phyloP scores from a whole-genome alignment of 37 sponge, comb jelly and placozoan species.

The Hexactinellida sp. region DNA sequence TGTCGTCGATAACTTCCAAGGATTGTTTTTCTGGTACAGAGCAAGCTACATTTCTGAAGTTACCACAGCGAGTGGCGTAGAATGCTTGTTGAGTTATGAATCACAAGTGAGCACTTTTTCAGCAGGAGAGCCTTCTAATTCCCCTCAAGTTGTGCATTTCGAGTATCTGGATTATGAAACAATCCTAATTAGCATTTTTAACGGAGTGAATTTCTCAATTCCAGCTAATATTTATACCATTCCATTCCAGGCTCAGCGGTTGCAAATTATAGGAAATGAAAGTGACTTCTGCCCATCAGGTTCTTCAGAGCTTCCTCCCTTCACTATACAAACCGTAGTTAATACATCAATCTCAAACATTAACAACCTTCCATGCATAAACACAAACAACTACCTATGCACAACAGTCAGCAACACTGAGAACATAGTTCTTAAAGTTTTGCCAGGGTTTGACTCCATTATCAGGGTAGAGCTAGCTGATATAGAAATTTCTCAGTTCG shows the following conservation, averaged over 20 bases:
- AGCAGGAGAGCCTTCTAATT: background rate
- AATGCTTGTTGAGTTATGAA: background rate
- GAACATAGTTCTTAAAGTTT: background rate
- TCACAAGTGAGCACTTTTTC: background rate
- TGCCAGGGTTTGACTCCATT: background rate
- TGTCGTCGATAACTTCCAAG: background rate
- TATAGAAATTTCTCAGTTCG: background rate
- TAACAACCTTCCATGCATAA: background rate
- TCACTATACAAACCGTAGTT: background rate
- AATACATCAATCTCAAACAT: background rate
- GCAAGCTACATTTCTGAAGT: background rate
- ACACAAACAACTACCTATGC: background rate
- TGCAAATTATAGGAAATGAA: background rate
- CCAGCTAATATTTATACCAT: background rate
- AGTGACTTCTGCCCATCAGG: background rate
- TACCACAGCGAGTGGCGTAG: background rate
- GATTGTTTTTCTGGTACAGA: background rate
- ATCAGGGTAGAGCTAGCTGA: background rate
- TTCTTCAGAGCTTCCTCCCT: background rate
- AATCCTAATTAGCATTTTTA: background rate
- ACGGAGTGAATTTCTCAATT: background rate
- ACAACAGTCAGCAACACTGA: background rate
- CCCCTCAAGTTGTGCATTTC: background rate
- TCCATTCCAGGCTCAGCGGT: background rate
- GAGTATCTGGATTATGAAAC: background rate